Base-by-base conservation (phyloP, 2,113 vertebrate genomes). In the Eptesicus fuscus region DNA sequence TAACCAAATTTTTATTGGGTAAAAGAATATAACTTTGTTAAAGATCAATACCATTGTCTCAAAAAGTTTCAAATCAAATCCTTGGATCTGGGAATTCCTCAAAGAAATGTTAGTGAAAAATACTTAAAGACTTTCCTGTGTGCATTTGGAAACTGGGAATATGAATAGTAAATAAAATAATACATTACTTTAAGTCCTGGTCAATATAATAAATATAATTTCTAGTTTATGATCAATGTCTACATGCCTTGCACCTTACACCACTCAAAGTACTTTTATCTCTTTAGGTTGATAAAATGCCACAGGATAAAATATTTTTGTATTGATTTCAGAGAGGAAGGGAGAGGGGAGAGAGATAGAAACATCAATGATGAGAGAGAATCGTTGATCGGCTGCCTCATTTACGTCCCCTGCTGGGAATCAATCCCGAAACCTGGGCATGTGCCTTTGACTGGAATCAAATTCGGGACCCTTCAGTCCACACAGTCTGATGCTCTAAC, bases 81-180 rank as follows among this genome's bases (percentile, higher is more conserved):
- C 28, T 88, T 65, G 17, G 37, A n/a, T 90, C 79, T 93, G 20
- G 42, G 25, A 71, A 94, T 78, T 90, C 71, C 9, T 94, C 86
- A 96, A 83, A 95, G 32, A 49, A 91, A 53, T 59, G 11, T 80
- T 67, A 74, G 9, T 71, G 22, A n/a, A 88, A 94, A 94, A 93
- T 82, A 5, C n/a, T 30, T 49, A 83, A 76, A 84, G 7, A 80
- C 40, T 61, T 76, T 51, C 53, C 17, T 88, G 23, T 49, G 35
- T 59, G n/a, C 76, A 78, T 49, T 82, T 95, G 59, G 70, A 94
- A 95, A 78, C 42, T 74, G 71, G 73, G 91, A 95, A 83, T 61
- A 76, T 35, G 4, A 96, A 84, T 30, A 93, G 10, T 74, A 67
- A 83, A 18, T 42, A 83, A 59, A 93, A 88, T 0, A 28, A 10